Evolutionary conservation across 2,113 vertebrate species (phyloP), one percentile per base, ranked within the genome.

Genomic region (Oncorhynchus nerka): DNA sequence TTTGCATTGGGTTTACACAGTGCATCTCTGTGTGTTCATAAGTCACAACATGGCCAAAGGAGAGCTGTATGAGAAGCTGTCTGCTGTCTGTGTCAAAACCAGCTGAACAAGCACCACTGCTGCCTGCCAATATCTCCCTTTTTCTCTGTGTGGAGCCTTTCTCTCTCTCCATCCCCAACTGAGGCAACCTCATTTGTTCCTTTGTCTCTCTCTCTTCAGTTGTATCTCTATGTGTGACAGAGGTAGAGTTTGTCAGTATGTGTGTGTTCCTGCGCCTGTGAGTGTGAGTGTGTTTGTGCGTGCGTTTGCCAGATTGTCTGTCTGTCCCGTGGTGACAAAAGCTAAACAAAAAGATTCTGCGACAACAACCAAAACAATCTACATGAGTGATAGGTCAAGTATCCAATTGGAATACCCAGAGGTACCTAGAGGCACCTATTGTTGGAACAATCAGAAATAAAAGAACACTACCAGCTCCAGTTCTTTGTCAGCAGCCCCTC

Each of bases 391-490:
- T 83, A 86, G 79, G 72, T 74, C 77, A 73, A 4, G 24, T 79
- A 79, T 75, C 69, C 62, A 71, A 48, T 67, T 64, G 67, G 45
- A 79, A 71, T 32, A 82, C 80, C 87, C 86, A 78, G 75, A 84
- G 86, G 86, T 74, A 74, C 78, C 79, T 81, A 87, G 74, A 79
- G 81, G 71, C 79, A 86, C 83, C 86, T 90, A 87, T 45, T 45
- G 39, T 11, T 45, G 39, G 39, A 45, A 45, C 39, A 12, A 45
- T 11, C 39, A 45, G 39, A 45, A 45, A 45, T 45, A 45, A 45
- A 45, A 45, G 39, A 45, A 45, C 39, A 45, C 39, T 12, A 11
- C 9, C 8, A 45, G 39, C 9, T 45, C 39, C 39, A 11, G 39
- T 45, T 45, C 39, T 11, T 12, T 45, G 39, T 45, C 39, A 12